Percentiles rank a stretch among this genome's conserved stretches.
phyloP scores from a whole-genome alignment of 2,888 invertebrate genomes.

The Melolontha melolontha region DNA sequence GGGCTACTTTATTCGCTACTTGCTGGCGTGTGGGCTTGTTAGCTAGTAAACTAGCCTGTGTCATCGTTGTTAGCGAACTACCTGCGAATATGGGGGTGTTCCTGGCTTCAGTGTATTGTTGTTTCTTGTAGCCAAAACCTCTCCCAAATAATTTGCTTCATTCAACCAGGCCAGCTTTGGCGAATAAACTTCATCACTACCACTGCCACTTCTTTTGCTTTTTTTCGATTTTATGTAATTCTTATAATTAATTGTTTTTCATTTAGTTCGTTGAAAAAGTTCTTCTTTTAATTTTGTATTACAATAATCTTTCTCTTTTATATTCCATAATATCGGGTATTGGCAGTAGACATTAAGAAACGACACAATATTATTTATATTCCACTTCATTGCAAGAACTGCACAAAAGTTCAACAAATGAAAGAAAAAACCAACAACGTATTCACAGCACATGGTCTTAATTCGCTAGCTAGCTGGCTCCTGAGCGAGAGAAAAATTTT shows the following conservation, averaged over 20 bases:
- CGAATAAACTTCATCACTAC: slow-evolving; percentile 51
- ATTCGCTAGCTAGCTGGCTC: too few relatives aligned
- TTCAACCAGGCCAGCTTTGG: slow-evolving; percentile 57
- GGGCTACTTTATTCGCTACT: slow-evolving; percentile 31
- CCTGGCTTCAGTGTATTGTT: slow-evolving; percentile 10
- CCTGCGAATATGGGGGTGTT: not conserved
- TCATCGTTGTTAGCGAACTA: slow-evolving; percentile 9
- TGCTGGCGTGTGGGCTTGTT: not conserved
- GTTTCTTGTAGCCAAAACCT: slow-evolving; percentile 30
- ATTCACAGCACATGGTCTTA: too few relatives aligned
- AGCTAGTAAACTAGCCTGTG: not conserved
- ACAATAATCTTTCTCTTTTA: slow-evolving; percentile 24
- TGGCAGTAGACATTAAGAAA: not conserved
- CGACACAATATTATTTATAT: too few relatives aligned
- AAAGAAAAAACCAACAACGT: too few relatives aligned
- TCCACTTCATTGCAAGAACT: too few relatives aligned
- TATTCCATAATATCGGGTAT: slow-evolving; percentile 24
- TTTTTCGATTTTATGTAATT: slow-evolving; percentile 55
- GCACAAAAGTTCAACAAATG: too few relatives aligned
- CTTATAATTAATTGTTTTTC: slow-evolving; percentile 43
- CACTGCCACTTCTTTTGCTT: slow-evolving; percentile 55
- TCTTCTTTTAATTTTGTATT: slow-evolving; percentile 17
- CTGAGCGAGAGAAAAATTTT: too few relatives aligned
- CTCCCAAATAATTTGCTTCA: slow-evolving; percentile 49
- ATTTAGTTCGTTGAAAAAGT: slow-evolving; percentile 1